Evolutionary conservation across 2,797 vertebrate species (phyloP).

Genomic region (Ceyx erithaca): DNA sequence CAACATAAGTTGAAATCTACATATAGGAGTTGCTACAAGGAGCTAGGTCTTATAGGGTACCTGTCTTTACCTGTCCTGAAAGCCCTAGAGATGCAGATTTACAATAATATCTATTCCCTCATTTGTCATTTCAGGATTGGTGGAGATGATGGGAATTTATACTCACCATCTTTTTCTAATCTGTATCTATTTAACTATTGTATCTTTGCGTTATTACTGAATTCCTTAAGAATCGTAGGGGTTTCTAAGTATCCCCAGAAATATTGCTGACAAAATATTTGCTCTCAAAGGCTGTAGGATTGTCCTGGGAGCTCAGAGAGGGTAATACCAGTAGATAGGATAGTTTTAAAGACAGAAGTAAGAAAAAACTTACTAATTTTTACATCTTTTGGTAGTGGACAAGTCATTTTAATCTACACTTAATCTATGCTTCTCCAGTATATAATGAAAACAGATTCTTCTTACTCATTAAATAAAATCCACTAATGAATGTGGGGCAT

Average conservation of each 20-base stretch:
- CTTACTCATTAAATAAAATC: not conserved
- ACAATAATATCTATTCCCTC: not conserved
- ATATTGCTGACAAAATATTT: not conserved
- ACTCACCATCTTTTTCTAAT: not conserved
- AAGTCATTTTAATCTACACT: not conserved
- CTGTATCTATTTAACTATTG: not conserved
- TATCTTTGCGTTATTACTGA: not conserved
- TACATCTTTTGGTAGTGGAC: not conserved
- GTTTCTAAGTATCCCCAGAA: not conserved
- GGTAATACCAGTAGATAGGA: not conserved
- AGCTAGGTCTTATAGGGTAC: not conserved
- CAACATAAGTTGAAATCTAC: not conserved
- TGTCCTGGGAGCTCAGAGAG: not conserved
- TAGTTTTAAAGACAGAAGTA: not conserved
- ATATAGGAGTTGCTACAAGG: not conserved
- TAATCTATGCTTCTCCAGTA: not conserved
- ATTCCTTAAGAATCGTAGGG: not conserved
- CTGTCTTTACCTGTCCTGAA: not conserved
- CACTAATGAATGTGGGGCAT: not conserved
- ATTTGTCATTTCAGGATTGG: not conserved
- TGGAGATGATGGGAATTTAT: not conserved
- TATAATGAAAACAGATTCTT: not conserved
- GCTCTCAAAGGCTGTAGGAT: not conserved
- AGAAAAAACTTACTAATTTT: not conserved
- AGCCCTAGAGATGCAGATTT: not conserved